Evolutionary conservation across 2,888 invertebrate genomes (phyloP), one percentile per base, ranked within the genome.

Genomic region (Amphimallon solstitiale): DNA sequence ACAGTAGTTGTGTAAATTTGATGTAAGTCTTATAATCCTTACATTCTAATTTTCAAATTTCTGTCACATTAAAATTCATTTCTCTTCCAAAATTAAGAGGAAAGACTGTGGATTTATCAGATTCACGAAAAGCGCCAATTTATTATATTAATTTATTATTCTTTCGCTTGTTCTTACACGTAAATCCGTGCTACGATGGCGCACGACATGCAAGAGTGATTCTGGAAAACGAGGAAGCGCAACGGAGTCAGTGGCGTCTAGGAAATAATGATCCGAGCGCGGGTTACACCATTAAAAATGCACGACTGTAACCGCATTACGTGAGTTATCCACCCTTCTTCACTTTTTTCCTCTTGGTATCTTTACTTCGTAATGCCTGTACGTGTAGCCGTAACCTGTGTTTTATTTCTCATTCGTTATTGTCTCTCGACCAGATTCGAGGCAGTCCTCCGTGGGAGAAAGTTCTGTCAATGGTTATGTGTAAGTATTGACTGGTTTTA

Each of bases 241-340:
- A 46, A n/a, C 59, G 40, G 17, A 59, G 46, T 15, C 59, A 23
- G 59, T 35, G 37, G 45, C 45, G 59, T 45, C 59, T 59, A 46
- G 34, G 17, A 59, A 29, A 46, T 35, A 59, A 59, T 17, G 37
- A 51, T 35, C 51, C 35, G 45, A 43, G 43, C 29, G 46, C 59
- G 45, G 46, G 62, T 35, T 49, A 49, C 14, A 51, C 62, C 49
- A 51, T 23, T 63, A 63, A 63, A 63, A 63, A 63, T 63, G 62
- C 62, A 21, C 12, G n/a, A 51, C 37, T 38, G 62, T 63, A 63
- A 51, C 62, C 51, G 40, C 62, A 51, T 63, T 63, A 63, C 62
- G 62, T 63, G 62, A 63, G 62, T 51, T 51, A 48, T 29, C 29
- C 62, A 63, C 62, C 62, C 62, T 63, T 40, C 46, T 43, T 43